Percentiles rank a stretch among this genome's conserved stretches.
phyloP scores from a whole-genome alignment of 2,888 invertebrate species.

The Paralinhomoeus sp. region DNA sequence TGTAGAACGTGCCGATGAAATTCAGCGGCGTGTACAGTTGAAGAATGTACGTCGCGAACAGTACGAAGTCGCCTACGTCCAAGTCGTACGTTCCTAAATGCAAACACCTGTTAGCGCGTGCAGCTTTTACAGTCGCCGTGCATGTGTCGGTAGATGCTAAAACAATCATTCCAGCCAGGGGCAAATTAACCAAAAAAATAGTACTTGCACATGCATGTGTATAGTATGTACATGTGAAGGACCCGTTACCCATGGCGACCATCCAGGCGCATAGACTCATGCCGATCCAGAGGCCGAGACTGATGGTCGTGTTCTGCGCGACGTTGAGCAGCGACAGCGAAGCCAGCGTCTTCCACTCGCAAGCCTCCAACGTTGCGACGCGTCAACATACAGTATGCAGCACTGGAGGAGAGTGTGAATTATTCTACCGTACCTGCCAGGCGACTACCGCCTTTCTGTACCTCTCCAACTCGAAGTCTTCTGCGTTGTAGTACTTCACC shows the following conservation, averaged over 20 bases:
- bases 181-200: too few relatives aligned
- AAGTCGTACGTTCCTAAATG: constrained; percentile 34
- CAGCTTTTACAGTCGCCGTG: too few relatives aligned
- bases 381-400: neutral
- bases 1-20: constrained; percentile 93
- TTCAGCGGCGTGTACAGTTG: constrained; percentile 80
- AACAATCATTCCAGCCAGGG: too few relatives aligned
- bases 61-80: constrained; percentile 79
- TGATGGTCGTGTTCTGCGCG: constrained; percentile 65
- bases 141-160: too few relatives aligned
- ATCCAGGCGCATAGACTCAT: constrained; percentile 55
- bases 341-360: constrained; percentile 63
- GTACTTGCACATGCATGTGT: too few relatives aligned
- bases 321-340: constrained; percentile 69
- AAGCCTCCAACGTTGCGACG: constrained; percentile 37
- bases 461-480: constrained; percentile 64
- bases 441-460: constrained; percentile 57
- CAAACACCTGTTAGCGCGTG: constrained; percentile 2
- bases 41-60: constrained; percentile 78
- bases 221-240: neutral
- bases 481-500: constrained; percentile 79
- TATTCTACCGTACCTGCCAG: constrained; percentile 14
- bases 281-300: constrained; percentile 55
- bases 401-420: constrained; percentile 1
- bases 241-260: constrained; percentile 41